A percentile compares a stretch with the other conserved stretches of the same genome.
Conservation (phyloP, 2,113 vertebrate species). For the Ellobius talpinus region DNA sequence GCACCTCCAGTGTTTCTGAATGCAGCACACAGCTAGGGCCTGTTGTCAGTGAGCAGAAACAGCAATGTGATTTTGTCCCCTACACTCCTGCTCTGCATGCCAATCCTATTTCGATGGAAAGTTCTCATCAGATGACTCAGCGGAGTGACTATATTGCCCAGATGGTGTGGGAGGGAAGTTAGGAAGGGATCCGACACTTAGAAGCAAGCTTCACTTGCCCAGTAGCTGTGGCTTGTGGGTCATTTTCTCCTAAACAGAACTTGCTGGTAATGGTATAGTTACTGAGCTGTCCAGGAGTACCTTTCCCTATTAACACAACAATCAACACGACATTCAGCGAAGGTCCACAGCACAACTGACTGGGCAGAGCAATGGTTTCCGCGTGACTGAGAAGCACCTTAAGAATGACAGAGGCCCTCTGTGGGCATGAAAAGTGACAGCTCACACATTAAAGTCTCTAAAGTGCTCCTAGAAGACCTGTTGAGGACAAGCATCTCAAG, state of each 20-base stretch:
- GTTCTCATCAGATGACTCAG: not conserved
- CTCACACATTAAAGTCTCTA: not conserved
- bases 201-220: not conserved
- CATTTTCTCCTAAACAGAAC: conserved; percentile 47
- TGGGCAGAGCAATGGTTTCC: conserved; percentile 60
- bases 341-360: conserved; percentile 60
- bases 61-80: not conserved
- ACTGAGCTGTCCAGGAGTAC: not conserved
- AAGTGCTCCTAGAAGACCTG: not conserved
- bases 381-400: conserved; percentile 37
- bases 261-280: conserved; percentile 5
- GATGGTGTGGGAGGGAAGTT: not conserved
- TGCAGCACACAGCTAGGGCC: not conserved
- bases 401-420: conserved; percentile 65
- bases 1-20: not conserved
- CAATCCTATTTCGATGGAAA: not conserved
- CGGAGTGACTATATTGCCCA: not conserved
- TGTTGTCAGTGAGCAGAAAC: not conserved
- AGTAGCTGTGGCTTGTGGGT: not conserved
- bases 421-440: conserved; percentile 17
- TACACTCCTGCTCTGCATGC: conserved; percentile 23
- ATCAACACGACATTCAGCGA: not conserved
- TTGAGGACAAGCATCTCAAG: not conserved
- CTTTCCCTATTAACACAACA: conserved; percentile 56
- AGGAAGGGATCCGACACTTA: not conserved